Percentiles rank a stretch among this genome's conserved stretches.
Conservation (phyloP, 2,888 invertebrate species). For the Aelia acuminata region DNA sequence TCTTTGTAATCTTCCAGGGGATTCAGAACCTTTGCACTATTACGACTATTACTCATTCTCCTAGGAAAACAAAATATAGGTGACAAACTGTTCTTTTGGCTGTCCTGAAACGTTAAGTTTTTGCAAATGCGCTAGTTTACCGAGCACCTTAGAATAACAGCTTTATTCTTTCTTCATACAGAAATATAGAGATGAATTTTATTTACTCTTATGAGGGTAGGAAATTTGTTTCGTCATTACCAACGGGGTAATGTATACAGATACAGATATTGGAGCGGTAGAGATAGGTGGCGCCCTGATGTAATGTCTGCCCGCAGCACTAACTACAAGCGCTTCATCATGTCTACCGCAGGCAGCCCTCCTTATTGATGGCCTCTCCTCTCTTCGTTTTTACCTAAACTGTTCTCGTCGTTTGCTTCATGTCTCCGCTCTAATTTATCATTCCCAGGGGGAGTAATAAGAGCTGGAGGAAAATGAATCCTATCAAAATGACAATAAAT, state of each 20-base stretch:
- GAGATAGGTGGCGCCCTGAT: not conserved
- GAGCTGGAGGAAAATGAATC: not conserved
- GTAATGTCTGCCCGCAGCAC: not conserved
- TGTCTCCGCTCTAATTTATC: not conserved
- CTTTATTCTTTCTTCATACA: too few species aligned
- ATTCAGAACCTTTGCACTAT: too few species aligned
- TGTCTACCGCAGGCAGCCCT: not conserved
- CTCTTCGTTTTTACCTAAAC: conserved; percentile 7
- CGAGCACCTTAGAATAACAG: too few species aligned
- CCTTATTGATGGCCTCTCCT: conserved; percentile 24
- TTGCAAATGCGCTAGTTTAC: too few species aligned
- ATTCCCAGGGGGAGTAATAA: not conserved
- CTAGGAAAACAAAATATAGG: too few species aligned
- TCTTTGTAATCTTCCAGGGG: too few species aligned
- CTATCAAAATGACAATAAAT: not conserved
- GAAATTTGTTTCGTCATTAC: too few species aligned
- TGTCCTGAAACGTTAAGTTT: too few species aligned
- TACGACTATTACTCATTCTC: too few species aligned
- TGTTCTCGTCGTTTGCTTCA: not conserved
- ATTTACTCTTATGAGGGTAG: too few species aligned
- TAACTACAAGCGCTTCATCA: conserved; percentile 34
- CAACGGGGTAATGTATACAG: not conserved
- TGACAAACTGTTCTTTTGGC: too few species aligned
- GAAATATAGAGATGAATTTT: too few species aligned
- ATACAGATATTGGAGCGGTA: not conserved